These are phyloP conservation scores for Tetragnatha montana DNA, from an alignment of 2,888 invertebrate species.

Conservation along the genomic window DNA sequence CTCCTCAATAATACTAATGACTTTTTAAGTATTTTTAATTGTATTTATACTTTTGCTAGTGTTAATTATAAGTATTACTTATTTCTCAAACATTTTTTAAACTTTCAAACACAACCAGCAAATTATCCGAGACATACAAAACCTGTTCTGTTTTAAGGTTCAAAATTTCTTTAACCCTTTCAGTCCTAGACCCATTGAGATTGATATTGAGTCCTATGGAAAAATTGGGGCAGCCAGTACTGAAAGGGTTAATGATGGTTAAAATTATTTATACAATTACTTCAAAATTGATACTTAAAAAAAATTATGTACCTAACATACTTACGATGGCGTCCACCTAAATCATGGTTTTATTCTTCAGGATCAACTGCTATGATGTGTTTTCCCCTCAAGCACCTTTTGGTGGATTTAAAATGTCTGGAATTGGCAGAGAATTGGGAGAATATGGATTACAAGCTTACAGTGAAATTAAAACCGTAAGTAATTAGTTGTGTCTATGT, in stretches of 20 bases:
- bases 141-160: too few relatives aligned
- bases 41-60: not conserved
- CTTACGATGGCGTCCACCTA: too few relatives aligned
- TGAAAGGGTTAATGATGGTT: not conserved
- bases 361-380: constrained; percentile 70
- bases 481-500: not conserved
- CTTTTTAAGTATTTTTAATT: not conserved
- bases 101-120: too few relatives aligned
- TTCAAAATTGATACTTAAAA: too few relatives aligned
- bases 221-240: not conserved
- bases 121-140: too few relatives aligned
- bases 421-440: constrained; percentile 95
- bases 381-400: constrained; percentile 90
- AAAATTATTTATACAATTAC: not conserved
- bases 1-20: not conserved
- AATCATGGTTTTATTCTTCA: constrained; percentile 20
- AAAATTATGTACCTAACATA: too few relatives aligned
- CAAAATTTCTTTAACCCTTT: too few relatives aligned
- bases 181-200: too few relatives aligned
- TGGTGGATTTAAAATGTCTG: constrained; percentile 97
- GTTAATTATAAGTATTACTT: not conserved
- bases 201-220: not conserved
- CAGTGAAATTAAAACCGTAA: constrained; percentile 88
- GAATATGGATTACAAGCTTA: constrained; percentile 95
- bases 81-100: not conserved